These are phyloP conservation scores for Smittia aterrima DNA, from an alignment of 2,888 invertebrate genomes.

Conservation along the genomic window DNA sequence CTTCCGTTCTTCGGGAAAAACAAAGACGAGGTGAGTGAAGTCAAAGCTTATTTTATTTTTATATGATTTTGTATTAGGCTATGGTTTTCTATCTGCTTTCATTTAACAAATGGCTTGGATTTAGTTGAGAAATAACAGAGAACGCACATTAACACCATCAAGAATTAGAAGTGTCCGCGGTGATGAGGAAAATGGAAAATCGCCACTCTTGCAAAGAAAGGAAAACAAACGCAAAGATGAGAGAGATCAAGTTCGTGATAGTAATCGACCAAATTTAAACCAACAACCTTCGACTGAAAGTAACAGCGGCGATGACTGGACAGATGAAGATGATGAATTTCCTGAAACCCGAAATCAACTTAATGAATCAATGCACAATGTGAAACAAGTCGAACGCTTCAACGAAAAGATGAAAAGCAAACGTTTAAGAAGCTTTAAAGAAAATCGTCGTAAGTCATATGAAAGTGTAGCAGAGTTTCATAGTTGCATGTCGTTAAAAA, in stretches of 20 bases:
- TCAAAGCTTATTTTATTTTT: not conserved
- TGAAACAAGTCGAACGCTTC: constrained; percentile 7
- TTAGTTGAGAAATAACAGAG: not conserved
- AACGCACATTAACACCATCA: not conserved
- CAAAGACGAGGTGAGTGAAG: constrained; percentile 55
- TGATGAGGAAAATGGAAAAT: no score
- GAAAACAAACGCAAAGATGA: no score
- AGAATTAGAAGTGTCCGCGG: no score
- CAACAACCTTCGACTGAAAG: not conserved
- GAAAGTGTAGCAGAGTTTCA: not conserved
- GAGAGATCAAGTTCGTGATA: not conserved
- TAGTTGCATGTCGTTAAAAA: not conserved
- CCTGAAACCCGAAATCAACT: not conserved
- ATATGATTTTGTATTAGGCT: not conserved
- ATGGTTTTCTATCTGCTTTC: not conserved
- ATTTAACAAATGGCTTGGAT: not conserved
- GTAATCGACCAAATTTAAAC: not conserved
- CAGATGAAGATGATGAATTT: constrained; percentile 10
- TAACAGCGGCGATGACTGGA: not conserved
- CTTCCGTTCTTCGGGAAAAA: not conserved
- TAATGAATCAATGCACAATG: not conserved
- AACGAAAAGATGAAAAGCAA: not conserved
- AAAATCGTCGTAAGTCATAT: not conserved
- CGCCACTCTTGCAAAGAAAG: no score
- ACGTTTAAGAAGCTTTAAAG: not conserved